phyloP scores from a whole-genome alignment of 2,888 invertebrate genomes.

The Eristalis tenax region DNA sequence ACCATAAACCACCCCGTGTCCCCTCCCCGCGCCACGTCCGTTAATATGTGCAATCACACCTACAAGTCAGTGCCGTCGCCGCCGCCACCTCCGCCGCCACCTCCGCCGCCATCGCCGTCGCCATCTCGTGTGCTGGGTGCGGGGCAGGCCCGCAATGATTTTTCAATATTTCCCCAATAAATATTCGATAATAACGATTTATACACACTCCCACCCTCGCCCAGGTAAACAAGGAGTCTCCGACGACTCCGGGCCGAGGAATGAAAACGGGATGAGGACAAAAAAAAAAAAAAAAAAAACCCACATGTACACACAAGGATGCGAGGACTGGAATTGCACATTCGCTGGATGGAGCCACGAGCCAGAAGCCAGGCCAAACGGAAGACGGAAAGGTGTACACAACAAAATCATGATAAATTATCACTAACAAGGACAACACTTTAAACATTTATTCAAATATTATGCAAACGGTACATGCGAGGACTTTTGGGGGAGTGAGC shows the following conservation, averaged over 20 bases:
- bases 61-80: slow-evolving; percentile 34
- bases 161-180: slow-evolving; percentile 73
- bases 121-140: background rate
- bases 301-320: background rate
- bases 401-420: slow-evolving; percentile 73
- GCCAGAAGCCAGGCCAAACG: background rate
- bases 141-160: slow-evolving; percentile 66
- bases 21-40: slow-evolving; percentile 8
- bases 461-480: slow-evolving; percentile 71
- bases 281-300: background rate
- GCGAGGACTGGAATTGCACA: slow-evolving; percentile 59
- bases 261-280: slow-evolving; percentile 2
- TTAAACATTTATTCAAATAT: slow-evolving; percentile 73
- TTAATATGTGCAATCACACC: slow-evolving; percentile 67
- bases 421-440: slow-evolving; percentile 73
- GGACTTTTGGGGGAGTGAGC: slow-evolving; percentile 36
- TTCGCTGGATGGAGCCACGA: slow-evolving; percentile 5
- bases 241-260: slow-evolving; percentile 20
- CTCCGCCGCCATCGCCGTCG: no score
- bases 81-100: no score
- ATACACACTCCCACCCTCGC: slow-evolving; percentile 38
- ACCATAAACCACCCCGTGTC: slow-evolving; percentile 46
- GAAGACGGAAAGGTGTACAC: slow-evolving; percentile 44
- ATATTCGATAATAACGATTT: slow-evolving; percentile 73
- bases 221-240: slow-evolving; percentile 4